Percentiles rank a stretch among this genome's conserved stretches.
Conservation (phyloP, 2,113 vertebrate genomes). For the Sardina pilchardus region DNA sequence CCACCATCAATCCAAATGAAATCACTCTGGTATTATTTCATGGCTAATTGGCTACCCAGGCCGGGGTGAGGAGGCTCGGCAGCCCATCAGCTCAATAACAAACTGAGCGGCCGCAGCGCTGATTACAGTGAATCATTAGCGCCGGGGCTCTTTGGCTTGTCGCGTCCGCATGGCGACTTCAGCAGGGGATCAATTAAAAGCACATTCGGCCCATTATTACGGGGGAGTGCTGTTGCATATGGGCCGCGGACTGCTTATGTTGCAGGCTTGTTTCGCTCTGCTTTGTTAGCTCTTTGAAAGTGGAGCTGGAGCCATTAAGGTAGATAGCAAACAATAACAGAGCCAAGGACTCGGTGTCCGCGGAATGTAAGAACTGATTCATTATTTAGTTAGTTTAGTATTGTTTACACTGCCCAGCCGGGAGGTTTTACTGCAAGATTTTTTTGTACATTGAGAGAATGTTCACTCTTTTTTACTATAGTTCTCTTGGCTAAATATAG, state of each 20-base stretch:
- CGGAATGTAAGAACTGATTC: no score
- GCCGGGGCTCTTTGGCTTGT: not conserved
- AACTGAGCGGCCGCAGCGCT: not conserved
- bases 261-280: not conserved
- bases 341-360: no score
- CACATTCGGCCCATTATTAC: not conserved
- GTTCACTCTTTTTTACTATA: no score
- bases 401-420: no score
- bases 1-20: not conserved
- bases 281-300: not conserved
- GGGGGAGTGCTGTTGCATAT: no score
- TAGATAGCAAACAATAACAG: no score
- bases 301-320: no score
- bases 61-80: not conserved
- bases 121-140: not conserved
- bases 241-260: not conserved
- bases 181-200: not conserved
- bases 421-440: no score
- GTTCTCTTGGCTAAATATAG: no score
- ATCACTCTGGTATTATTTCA: not conserved
- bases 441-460: no score
- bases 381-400: no score
- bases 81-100: not conserved
- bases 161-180: not conserved
- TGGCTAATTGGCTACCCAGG: not conserved